phyloP scores from a whole-genome alignment of 2,888 invertebrate genomes.

The Loripinus fragilis region DNA sequence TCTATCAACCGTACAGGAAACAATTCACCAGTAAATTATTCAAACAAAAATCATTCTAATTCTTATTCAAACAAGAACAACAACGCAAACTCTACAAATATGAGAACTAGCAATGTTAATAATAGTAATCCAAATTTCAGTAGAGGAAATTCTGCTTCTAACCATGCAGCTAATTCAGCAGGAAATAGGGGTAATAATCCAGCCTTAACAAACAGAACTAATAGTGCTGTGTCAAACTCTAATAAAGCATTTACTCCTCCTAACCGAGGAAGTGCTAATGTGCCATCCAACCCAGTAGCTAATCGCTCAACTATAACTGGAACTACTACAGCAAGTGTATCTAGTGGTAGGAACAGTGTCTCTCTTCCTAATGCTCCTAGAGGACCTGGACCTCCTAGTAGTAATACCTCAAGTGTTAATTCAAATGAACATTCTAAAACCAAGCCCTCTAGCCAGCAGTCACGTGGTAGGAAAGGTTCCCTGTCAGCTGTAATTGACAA shows the following conservation, averaged over 20 bases:
- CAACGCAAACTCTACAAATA: slow-evolving; percentile 27
- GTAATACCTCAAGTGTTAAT: neutral
- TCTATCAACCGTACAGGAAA: slow-evolving; percentile 34
- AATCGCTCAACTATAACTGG: slow-evolving; percentile 6
- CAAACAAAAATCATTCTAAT: slow-evolving; percentile 31
- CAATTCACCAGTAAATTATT: slow-evolving; percentile 48
- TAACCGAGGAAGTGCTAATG: slow-evolving; percentile 1
- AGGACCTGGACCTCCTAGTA: slow-evolving; percentile 49
- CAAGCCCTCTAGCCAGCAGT: neutral
- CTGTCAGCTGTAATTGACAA: slow-evolving; percentile 91
- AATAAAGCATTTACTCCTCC: neutral
- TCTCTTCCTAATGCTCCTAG: slow-evolving; percentile 52
- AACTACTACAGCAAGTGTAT: slow-evolving; percentile 7
- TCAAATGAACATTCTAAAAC: slow-evolving; percentile 14
- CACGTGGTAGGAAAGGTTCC: slow-evolving; percentile 75
- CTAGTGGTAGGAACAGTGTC: slow-evolving; percentile 40
- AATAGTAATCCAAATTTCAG: neutral
- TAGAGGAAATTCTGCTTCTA: neutral
- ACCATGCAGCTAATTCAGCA: slow-evolving; percentile 25
- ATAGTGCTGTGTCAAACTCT: slow-evolving; percentile 13
- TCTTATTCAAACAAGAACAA: slow-evolving; percentile 39
- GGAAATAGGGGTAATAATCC: slow-evolving; percentile 30
- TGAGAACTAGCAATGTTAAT: neutral
- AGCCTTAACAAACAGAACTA: slow-evolving; percentile 20
- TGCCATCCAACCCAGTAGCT: slow-evolving; percentile 18